Evolutionary conservation across 2,797 vertebrate genomes (phyloP).

Genomic region (Capromys pilorides): DNA sequence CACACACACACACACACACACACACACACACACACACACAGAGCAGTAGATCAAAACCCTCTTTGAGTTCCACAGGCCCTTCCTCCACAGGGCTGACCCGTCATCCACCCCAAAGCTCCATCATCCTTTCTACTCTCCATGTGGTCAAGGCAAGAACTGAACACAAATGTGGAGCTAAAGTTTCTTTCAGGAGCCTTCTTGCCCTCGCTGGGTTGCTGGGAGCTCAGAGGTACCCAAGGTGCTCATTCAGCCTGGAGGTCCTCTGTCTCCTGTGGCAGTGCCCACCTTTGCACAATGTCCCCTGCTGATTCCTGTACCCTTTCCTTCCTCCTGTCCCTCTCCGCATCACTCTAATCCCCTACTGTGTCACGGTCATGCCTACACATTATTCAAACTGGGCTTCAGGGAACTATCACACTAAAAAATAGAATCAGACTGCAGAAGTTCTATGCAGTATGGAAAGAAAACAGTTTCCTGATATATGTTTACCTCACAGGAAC

Average conservation of each 20-base stretch:
- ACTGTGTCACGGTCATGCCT: neutral
- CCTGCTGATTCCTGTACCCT: neutral
- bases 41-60: neutral
- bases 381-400: neutral
- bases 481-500: neutral
- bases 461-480: neutral
- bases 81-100: neutral
- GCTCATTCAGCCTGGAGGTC: neutral
- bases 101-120: neutral
- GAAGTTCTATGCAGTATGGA: neutral
- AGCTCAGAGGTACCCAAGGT: neutral
- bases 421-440: conserved; percentile 13
- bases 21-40: neutral
- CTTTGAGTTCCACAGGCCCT: neutral
- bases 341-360: neutral
- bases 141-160: neutral
- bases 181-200: neutral
- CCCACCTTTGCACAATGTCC: neutral
- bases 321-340: neutral
- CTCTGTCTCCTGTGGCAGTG: neutral
- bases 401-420: neutral
- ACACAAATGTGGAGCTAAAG: neutral
- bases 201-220: neutral
- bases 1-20: no score
- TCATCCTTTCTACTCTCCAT: neutral